These are phyloP conservation scores for Tortrix viridana DNA, from an alignment of 2,888 invertebrate genomes.

Conservation along the genomic window DNA sequence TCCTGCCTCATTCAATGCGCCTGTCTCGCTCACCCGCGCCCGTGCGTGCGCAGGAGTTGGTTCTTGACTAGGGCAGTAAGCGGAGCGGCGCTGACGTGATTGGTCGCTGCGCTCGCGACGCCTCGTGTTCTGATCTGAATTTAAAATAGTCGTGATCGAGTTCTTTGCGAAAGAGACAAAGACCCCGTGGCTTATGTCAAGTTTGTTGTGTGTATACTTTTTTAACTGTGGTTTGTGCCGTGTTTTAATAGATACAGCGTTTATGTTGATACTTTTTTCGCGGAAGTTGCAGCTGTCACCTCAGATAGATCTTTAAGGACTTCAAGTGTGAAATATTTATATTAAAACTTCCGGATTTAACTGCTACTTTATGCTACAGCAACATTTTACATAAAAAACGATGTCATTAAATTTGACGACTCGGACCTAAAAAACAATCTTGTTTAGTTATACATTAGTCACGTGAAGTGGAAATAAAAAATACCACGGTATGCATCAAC, in stretches of 20 bases:
- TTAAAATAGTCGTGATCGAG: constrained; percentile 71
- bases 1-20: constrained; percentile 54
- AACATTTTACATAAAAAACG: constrained; percentile 19
- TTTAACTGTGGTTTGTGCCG: constrained; percentile 38
- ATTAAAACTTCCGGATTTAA: constrained; percentile 45
- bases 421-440: background rate
- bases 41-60: constrained; percentile 75
- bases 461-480: constrained; percentile 5
- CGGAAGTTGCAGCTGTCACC: constrained; percentile 62
- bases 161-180: constrained; percentile 59
- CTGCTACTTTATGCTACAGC: constrained; percentile 45
- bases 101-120: constrained; percentile 61
- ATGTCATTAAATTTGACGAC: background rate
- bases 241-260: constrained; percentile 44
- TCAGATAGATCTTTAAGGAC: constrained; percentile 58
- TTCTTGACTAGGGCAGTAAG: constrained; percentile 72
- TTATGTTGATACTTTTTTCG: constrained; percentile 50
- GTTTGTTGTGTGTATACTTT: constrained; percentile 49
- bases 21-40: constrained; percentile 62
- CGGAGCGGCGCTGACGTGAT: constrained; percentile 76
- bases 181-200: constrained; percentile 59
- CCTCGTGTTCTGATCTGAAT: constrained; percentile 64
- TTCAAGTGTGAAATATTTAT: constrained; percentile 50
- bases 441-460: background rate
- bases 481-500: background rate